A percentile compares a stretch with the other conserved stretches of the same genome.
Evolutionary conservation across 2,888 invertebrate species (phyloP).

Genomic region (Loripinus fragilis): DNA sequence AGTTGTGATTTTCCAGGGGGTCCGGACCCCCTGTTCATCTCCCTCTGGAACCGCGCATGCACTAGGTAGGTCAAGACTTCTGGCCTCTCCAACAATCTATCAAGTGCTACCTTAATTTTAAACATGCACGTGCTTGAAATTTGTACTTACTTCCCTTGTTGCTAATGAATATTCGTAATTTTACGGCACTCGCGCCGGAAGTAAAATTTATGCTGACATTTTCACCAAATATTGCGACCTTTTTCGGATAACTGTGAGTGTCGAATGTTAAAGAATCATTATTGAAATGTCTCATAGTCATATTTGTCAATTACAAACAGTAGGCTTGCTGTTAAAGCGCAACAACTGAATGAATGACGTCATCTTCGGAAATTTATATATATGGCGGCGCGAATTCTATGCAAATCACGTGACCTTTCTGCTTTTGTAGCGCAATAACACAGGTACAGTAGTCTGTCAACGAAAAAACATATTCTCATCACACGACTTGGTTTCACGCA

Average conservation of each 20-base stretch:
- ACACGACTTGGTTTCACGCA: too few relatives aligned
- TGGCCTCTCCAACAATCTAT: too few relatives aligned
- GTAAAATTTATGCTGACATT: not conserved
- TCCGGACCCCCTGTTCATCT: too few relatives aligned
- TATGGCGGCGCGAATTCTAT: constrained; percentile 78
- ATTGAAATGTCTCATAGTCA: not conserved
- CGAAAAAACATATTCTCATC: constrained; percentile 29
- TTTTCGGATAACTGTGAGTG: not conserved
- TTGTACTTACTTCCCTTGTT: constrained; percentile 33
- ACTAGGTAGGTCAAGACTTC: too few relatives aligned
- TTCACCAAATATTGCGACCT: not conserved
- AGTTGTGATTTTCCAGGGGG: too few relatives aligned
- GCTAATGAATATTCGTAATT: constrained; percentile 35
- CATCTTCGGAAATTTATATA: constrained; percentile 70
- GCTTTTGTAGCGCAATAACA: constrained; percentile 76
- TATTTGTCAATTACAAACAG: not conserved
- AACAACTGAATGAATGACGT: constrained; percentile 56
- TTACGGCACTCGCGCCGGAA: constrained; percentile 33
- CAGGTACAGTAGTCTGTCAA: constrained; percentile 64
- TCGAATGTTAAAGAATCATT: not conserved
- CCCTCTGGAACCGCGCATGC: too few relatives aligned
- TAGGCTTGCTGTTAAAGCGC: not conserved
- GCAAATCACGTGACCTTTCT: constrained; percentile 79
- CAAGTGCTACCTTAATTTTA: too few relatives aligned
- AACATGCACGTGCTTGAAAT: constrained; percentile 10